A percentile compares a stretch with the other conserved stretches of the same genome.
These are phyloP conservation scores for Todus mexicanus DNA, from an alignment of 2,797 vertebrate genomes.

Conservation along the genomic window DNA sequence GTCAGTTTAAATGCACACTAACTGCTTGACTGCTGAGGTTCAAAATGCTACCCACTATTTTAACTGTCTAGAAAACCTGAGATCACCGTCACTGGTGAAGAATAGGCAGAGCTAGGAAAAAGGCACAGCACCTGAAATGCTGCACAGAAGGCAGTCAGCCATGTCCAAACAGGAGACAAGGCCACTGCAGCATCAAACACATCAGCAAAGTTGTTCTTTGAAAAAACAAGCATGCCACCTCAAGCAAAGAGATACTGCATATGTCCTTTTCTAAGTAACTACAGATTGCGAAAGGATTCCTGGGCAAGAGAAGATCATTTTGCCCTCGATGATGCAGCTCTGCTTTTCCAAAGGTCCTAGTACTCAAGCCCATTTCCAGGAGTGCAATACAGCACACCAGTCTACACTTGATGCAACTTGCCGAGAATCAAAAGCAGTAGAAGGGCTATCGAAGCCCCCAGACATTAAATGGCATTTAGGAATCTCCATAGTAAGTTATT, in stretches of 20 bases:
- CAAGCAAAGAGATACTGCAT: fast-evolving
- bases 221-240: neutral
- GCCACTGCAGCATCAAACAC: fast-evolving
- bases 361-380: neutral
- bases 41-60: neutral
- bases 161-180: neutral
- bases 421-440: neutral
- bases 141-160: no score
- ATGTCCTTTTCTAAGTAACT: neutral
- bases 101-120: neutral
- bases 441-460: neutral
- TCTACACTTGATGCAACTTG: neutral
- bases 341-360: neutral
- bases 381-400: neutral
- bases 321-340: neutral
- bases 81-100: neutral
- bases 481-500: neutral
- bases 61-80: neutral
- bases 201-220: neutral
- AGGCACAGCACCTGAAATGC: neutral
- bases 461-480: neutral
- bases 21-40: fast-evolving
- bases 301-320: neutral
- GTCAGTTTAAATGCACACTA: neutral
- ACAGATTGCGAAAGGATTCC: neutral